Evolutionary conservation across 2,113 vertebrate genomes (phyloP), one percentile per base, ranked within the genome.

Genomic region (Falcunculus frontatus): DNA sequence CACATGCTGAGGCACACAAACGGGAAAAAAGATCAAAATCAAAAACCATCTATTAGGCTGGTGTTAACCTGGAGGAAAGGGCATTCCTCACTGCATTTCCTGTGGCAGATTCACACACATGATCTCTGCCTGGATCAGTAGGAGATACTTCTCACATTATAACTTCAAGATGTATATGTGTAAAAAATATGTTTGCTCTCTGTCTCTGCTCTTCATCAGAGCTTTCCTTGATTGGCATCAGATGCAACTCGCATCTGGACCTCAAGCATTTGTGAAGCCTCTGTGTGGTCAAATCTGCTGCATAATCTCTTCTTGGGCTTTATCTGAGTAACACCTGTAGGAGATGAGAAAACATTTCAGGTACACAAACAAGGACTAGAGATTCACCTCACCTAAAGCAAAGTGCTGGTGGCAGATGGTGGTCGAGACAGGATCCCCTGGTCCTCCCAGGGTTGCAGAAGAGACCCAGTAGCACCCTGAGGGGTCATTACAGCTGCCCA

Each of bases 341-440:
- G 59, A 79, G 53, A 72, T 22, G 64, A 78, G 35, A 41, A 87
- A 75, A 47, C 11, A 32, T 44, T 93, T 44, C 62, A 76, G 18
- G 22, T 44, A 46, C 20, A 56, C 78, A 44, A 20, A 72, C 8
- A 41, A 39, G 30, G 41, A 47, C 42, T 63, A 16, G 44, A 72
- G 56, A 27, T 67, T 39, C 1, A 1, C 16, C 42, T 33, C 33
- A 47, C 41, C 17, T 69, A 64, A 52, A 0, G 0, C 26, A 57
- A 82, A 26, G 18, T 60, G 59, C 33, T 6, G 0, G 20, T 63
- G 47, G 68, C 49, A 80, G 10, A 35, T 23, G 37, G 10, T 10
- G 23, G 11, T 20, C 1, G 1, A 23, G 21, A 29, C 32, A 68
- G 49, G 20, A 72, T 62, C 3, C 44, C 20, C 19, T 16, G 4